phyloP scores from a whole-genome alignment of 2,888 invertebrate species.

The Rhimphoctona megacephalus region DNA sequence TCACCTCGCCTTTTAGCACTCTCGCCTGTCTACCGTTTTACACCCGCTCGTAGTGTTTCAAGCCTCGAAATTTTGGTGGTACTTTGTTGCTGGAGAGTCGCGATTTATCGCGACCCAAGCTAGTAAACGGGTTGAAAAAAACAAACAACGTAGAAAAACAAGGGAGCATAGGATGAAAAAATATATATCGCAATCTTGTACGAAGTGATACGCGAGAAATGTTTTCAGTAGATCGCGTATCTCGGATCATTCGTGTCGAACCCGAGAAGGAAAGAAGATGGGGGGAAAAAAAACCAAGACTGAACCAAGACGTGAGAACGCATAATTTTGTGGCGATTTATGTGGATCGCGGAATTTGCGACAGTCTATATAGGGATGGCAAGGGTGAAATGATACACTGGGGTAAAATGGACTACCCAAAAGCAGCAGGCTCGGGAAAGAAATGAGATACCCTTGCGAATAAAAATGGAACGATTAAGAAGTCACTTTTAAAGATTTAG shows the following conservation, averaged over 20 bases:
- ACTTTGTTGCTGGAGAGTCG: conserved; percentile 39
- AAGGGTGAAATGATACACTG: neutral
- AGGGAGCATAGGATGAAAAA: conserved; percentile 4
- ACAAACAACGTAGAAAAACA: neutral
- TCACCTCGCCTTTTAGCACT: conserved; percentile 34
- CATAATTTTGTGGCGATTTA: conserved; percentile 52
- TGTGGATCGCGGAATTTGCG: conserved; percentile 12
- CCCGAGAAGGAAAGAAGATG: conserved; percentile 14
- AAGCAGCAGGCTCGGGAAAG: neutral
- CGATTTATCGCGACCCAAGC: conserved; percentile 51
- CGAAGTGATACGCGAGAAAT: conserved; percentile 4
- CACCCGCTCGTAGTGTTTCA: conserved; percentile 10
- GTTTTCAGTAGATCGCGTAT: conserved; percentile 6
- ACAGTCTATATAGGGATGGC: neutral
- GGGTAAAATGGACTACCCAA: neutral
- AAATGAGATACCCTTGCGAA: no score
- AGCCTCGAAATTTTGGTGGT: conserved; percentile 51
- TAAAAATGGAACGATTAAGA: no score
- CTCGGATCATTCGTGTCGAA: conserved; percentile 14
- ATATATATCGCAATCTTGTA: neutral
- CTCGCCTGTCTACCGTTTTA: conserved; percentile 44
- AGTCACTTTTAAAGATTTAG: no score
- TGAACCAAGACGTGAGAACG: conserved; percentile 54
- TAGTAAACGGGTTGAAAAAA: conserved; percentile 34
- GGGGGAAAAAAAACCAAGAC: neutral